phyloP scores from a whole-genome alignment of 1,140 invertebrate genomes.

The Diploscapter pachys region DNA sequence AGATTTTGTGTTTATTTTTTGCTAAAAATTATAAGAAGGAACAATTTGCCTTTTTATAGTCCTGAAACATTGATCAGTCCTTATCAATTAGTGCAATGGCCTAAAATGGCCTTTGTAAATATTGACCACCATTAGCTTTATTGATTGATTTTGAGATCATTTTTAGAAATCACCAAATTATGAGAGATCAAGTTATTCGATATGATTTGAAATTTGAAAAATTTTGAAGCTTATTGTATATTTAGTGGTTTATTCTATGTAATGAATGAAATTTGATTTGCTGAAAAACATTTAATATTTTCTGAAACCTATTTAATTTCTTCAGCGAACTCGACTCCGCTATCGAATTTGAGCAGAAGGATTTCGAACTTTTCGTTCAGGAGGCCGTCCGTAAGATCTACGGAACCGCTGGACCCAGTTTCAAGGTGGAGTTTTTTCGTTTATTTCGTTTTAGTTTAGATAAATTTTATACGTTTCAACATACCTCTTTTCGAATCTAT shows the following conservation, averaged over 20 bases:
- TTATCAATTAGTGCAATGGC: background rate
- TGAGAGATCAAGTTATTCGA: too few relatives aligned
- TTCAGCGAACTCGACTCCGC: constrained; percentile 22
- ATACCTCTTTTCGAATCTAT: too few relatives aligned
- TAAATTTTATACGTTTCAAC: too few relatives aligned
- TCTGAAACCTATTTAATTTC: background rate
- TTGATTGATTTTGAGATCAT: too few relatives aligned
- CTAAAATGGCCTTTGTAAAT: background rate
- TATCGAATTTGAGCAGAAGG: constrained; percentile 7
- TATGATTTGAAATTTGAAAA: too few relatives aligned
- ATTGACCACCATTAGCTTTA: too few relatives aligned
- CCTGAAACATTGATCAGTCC: constrained; percentile 1
- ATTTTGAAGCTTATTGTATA: too few relatives aligned
- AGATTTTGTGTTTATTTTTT: background rate
- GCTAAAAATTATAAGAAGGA: background rate
- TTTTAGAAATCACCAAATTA: too few relatives aligned
- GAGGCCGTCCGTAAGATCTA: constrained; percentile 21
- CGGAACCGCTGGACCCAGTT: constrained; percentile 20
- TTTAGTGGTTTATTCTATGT: too few relatives aligned
- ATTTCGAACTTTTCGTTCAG: constrained; percentile 25
- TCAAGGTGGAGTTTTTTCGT: constrained; percentile 11
- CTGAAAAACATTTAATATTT: too few relatives aligned
- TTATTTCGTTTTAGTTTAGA: background rate
- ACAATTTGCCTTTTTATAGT: background rate
- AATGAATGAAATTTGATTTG: too few relatives aligned